Percentiles rank a stretch among this genome's conserved stretches.
Evolutionary conservation across 2,113 vertebrate genomes (phyloP).

Genomic region (Candoia aspera): DNA sequence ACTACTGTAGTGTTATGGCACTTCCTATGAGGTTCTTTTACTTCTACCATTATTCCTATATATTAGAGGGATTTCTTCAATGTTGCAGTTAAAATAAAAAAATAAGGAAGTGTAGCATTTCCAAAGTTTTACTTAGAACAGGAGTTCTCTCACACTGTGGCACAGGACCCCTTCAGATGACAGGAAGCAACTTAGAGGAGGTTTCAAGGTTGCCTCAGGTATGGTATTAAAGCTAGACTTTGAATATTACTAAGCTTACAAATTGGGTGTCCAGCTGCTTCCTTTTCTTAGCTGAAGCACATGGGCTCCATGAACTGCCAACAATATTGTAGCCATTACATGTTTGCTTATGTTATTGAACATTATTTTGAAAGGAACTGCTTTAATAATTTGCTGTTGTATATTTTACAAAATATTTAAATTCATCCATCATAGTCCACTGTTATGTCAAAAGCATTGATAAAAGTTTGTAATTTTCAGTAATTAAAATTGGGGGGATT

Average conservation of each 20-base stretch:
- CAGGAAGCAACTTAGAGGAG: not conserved
- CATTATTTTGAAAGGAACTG: not conserved
- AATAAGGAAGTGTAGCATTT: accelerated
- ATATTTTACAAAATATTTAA: too few relatives aligned
- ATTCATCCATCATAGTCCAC: too few relatives aligned
- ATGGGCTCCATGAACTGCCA: not conserved
- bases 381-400: too few relatives aligned
- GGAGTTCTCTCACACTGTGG: not conserved
- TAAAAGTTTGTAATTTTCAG: too few relatives aligned
- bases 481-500: too few relatives aligned
- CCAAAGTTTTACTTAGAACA: accelerated
- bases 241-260: not conserved
- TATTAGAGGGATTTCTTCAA: not conserved
- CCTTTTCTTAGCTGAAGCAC: not conserved
- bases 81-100: not conserved
- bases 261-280: not conserved
- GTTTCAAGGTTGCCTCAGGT: not conserved
- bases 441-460: too few relatives aligned
- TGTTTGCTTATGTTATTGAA: not conserved
- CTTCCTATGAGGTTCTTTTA: accelerated
- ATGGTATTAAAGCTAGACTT: not conserved
- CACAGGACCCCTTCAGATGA: not conserved
- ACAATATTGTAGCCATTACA: not conserved
- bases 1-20: not conserved
- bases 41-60: not conserved